A percentile compares a stretch with the other conserved stretches of the same genome.
Evolutionary conservation across 2,113 vertebrate species (phyloP).

Genomic region (Pterophyllum scalare): DNA sequence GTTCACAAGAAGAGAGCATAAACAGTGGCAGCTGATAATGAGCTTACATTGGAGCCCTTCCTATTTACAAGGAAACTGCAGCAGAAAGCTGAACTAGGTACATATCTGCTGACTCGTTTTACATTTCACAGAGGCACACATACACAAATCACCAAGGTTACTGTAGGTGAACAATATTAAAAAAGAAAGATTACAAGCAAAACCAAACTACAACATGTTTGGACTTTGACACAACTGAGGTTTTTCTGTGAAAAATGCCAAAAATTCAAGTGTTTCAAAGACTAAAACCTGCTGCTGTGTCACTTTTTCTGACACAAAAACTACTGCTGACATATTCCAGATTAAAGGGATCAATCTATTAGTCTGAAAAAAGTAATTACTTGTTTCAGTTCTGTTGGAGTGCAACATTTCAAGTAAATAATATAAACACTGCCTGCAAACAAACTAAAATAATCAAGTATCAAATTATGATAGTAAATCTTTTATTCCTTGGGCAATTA

Average conservation of each 20-base stretch:
- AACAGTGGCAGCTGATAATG: constrained; percentile 56
- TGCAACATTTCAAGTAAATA: not conserved
- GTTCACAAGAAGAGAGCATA: constrained; percentile 42
- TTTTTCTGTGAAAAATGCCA: not conserved
- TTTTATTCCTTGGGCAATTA: not conserved
- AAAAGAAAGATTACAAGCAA: not conserved
- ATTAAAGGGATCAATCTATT: not conserved
- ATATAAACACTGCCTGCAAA: not conserved
- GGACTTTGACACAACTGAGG: not conserved
- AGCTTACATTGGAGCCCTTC: constrained; percentile 58
- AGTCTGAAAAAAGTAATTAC: not conserved
- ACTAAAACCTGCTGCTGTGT: not conserved
- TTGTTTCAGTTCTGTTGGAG: not conserved
- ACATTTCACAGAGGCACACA: constrained; percentile 13
- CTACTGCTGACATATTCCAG: not conserved
- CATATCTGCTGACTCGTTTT: constrained; percentile 49
- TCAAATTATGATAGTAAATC: not conserved
- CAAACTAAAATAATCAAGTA: not conserved
- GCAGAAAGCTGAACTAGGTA: constrained; percentile 43
- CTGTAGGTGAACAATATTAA: not conserved
- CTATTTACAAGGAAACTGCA: constrained; percentile 63
- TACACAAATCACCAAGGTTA: not conserved
- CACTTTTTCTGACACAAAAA: not conserved
- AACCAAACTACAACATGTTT: not conserved
- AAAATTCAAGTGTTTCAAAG: not conserved